Percentiles rank a stretch among this genome's conserved stretches.
Conservation (phyloP, 2,888 invertebrate genomes). For the Trissoscelio sp. region DNA sequence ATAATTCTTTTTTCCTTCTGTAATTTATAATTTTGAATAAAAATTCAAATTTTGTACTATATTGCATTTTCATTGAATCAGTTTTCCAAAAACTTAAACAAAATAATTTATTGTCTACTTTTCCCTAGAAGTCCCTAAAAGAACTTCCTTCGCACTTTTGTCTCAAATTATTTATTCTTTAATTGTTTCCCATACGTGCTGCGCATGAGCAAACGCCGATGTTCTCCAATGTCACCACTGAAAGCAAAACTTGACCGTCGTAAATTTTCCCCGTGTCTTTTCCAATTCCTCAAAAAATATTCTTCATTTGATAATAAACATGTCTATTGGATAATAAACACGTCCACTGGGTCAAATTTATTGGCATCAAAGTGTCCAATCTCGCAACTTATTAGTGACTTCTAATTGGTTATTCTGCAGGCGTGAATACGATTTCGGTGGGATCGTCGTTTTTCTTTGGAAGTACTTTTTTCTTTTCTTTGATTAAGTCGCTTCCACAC, state of each 20-base stretch:
- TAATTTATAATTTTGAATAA: no score
- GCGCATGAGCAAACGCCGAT: constrained; percentile 27
- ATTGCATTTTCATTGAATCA: not conserved
- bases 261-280: constrained; percentile 11
- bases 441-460: constrained; percentile 43
- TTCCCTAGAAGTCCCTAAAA: constrained; percentile 19
- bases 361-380: constrained; percentile 18
- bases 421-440: constrained; percentile 39
- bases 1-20: no score
- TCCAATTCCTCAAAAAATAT: constrained; percentile 10
- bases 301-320: constrained; percentile 20
- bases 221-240: constrained; percentile 1
- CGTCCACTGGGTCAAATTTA: constrained; percentile 26
- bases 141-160: constrained; percentile 22
- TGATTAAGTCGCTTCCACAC: constrained; percentile 35
- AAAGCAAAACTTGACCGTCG: not conserved
- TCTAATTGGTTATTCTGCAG: constrained; percentile 55
- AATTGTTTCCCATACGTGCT: constrained; percentile 16
- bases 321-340: constrained; percentile 23
- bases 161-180: constrained; percentile 29
- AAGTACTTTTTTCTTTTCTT: constrained; percentile 41
- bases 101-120: not conserved
- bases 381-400: constrained; percentile 19
- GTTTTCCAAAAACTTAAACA: not conserved
- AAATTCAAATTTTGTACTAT: no score